Conservation (phyloP, 2,888 invertebrate species). For the Neoitamus cyanurus region DNA sequence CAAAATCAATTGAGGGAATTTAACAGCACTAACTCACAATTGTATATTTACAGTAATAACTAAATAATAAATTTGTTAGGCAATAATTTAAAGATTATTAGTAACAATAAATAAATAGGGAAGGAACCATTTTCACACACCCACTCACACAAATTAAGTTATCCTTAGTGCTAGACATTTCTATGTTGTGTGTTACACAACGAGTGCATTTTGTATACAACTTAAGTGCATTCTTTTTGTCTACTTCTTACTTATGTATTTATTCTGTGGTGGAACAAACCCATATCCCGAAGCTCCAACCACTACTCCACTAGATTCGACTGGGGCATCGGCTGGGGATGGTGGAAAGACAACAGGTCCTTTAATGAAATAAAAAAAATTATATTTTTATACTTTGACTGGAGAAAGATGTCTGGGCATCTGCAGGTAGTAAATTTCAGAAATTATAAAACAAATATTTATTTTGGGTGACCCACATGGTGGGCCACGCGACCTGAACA, state of each 20-base stretch:
- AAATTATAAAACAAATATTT: no score
- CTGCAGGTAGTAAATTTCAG: no score
- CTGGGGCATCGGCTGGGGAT: conserved; percentile 74
- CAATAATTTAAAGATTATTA: conserved; percentile 21
- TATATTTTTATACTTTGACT: no score
- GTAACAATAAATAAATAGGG: conserved; percentile 33
- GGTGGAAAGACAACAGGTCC: conserved; percentile 86
- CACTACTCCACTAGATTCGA: conserved; percentile 82
- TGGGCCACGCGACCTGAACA: no score
- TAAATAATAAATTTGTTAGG: not conserved
- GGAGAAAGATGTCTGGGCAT: no score
- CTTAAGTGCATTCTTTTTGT: not conserved
- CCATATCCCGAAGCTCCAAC: conserved; percentile 87
- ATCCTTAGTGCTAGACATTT: not conserved
- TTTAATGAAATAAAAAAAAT: not conserved
- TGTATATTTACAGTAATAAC: conserved; percentile 22
- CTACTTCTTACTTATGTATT: conserved; percentile 48
- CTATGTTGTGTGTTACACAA: not conserved
- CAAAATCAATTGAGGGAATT: not conserved
- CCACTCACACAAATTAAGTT: conserved; percentile 2
- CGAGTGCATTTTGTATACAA: not conserved
- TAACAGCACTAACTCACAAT: not conserved
- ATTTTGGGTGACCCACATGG: no score
- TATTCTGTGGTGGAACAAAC: conserved; percentile 77
- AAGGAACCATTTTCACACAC: conserved; percentile 1